Conservation (phyloP, 2,113 vertebrate species). For the Ariopsis seemanni region DNA sequence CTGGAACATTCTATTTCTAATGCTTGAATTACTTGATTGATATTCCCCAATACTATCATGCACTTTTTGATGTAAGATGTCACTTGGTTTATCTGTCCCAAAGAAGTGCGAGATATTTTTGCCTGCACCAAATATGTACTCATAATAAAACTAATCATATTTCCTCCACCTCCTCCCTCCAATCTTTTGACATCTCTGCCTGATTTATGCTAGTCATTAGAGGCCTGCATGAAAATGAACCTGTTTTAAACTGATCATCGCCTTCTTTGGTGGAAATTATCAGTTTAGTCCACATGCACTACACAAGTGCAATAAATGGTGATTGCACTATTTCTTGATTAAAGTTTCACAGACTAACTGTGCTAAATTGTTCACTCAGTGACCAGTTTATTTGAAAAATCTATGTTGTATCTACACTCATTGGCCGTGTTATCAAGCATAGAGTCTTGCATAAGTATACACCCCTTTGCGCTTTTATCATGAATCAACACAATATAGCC, state of each 20-base stretch:
- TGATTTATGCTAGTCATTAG: not conserved
- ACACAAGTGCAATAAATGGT: not conserved
- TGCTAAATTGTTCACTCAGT: not conserved
- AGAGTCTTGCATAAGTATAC: not conserved
- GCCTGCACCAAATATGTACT: not conserved
- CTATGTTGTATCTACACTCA: not conserved
- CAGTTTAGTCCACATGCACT: not conserved
- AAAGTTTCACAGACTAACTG: not conserved
- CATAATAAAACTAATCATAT: not conserved
- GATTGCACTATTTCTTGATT: not conserved
- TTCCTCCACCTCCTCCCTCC: not conserved
- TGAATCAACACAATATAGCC: not conserved
- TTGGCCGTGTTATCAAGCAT: not conserved
- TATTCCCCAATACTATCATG: not conserved
- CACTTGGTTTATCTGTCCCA: not conserved
- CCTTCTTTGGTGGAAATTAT: conserved; percentile 4
- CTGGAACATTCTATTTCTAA: not conserved
- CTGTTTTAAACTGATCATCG: conserved; percentile 1
- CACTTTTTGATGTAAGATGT: not conserved
- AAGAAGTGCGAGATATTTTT: conserved; percentile 22
- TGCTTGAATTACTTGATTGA: not conserved
- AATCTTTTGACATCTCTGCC: not conserved
- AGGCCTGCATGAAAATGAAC: not conserved
- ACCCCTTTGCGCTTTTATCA: not conserved
- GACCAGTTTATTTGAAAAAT: not conserved